These are phyloP conservation scores for Corythornis vintsioides DNA, from an alignment of 2,113 vertebrate species.

Conservation along the genomic window DNA sequence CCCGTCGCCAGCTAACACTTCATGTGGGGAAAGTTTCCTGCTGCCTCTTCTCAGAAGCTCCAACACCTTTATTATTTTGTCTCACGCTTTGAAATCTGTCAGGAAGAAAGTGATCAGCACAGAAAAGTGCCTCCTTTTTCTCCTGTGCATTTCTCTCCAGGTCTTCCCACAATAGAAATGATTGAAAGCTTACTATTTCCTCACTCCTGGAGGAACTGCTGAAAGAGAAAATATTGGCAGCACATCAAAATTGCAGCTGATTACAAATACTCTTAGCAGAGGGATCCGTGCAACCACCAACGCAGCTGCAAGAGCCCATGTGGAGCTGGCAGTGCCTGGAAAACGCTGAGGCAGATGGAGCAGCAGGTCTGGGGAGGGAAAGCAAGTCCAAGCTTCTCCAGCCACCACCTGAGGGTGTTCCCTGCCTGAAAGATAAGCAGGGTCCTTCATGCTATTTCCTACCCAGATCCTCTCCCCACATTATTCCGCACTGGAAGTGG, in stretches of 20 bases:
- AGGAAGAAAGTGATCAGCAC: not conserved
- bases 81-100: not conserved
- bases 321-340: not conserved
- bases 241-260: not conserved
- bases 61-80: not conserved
- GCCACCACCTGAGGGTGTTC: not conserved
- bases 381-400: not conserved
- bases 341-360: not conserved
- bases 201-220: not conserved
- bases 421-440: not conserved
- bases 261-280: not conserved
- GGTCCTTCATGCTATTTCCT: not conserved
- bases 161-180: not conserved
- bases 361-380: not conserved
- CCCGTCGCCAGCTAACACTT: not conserved
- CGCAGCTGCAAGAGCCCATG: not conserved
- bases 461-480: not conserved
- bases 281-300: not conserved
- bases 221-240: not conserved
- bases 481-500: not conserved
- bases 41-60: not conserved
- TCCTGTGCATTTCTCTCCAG: not conserved
- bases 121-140: not conserved
- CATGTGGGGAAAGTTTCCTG: not conserved
- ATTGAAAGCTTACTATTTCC: not conserved